Evolutionary conservation across 2,113 vertebrate genomes (phyloP), one percentile per base, ranked within the genome.

Genomic region (Corythornis cristatus): DNA sequence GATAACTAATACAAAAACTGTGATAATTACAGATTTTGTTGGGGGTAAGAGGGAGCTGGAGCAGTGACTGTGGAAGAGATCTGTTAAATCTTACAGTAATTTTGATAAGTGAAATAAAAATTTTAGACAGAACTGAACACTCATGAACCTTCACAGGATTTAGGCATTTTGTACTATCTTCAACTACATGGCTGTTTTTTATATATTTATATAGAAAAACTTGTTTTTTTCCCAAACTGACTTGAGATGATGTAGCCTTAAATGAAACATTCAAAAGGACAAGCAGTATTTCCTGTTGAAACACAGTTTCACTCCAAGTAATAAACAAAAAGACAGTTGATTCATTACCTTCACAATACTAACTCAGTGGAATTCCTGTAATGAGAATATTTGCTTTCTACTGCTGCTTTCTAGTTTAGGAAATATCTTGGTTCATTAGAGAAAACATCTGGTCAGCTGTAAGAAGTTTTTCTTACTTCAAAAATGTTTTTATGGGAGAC

Each of bases 391-490:
- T 83, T 93, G 45, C 45, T 72, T 93, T 75, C 58, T 58, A 20
- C 26, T 31, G 28, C 54, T n/a, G 54, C 54, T 56, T 56, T n/a
- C 77, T 9, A 56, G 26, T 43, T 80, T 29, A 78, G 73, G 58
- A 86, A 93, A 82, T 81, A 65, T 87, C 75, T 82, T 72, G 19
- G 19, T 83, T 88, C 77, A 73, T 90, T 84, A 79, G 50, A 84
- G 78, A 50, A 58, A 94, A 73, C 78, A 92, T 89, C 92, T 93
- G 90, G 77, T 90, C 77, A 86, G 11, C 70, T 79, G 13, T 66
- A 90, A 78, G 76, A 90, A 93, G 74, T 76, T 92, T 90, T 83
- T 92, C 73, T 86, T 77, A 62, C 67, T 80, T 86, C 64, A 89
- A 16, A 86, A 60, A 65, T 82, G 45, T 81, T 92, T 96, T 92